Conservation (phyloP, 2,113 vertebrate species). For the Sterrhoptilus dennistouni region DNA sequence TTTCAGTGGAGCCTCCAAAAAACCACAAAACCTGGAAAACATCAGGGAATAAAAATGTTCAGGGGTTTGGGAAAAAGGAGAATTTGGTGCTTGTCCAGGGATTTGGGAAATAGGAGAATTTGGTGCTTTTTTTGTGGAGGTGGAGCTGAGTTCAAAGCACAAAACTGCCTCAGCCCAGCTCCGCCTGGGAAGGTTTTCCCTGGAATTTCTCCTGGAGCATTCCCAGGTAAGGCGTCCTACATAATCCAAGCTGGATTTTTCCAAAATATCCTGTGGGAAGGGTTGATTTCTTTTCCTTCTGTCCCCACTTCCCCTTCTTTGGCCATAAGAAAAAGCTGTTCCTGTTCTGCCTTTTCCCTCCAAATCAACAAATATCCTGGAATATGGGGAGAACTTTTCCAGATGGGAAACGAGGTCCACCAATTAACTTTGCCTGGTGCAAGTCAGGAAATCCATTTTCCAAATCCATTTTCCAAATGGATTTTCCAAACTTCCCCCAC, state of each 20-base stretch:
- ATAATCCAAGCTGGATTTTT: background rate
- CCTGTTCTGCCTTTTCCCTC: background rate
- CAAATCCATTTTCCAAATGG: background rate
- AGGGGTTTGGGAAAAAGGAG: background rate
- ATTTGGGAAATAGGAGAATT: background rate
- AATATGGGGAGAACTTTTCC: background rate
- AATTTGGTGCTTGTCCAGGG: background rate
- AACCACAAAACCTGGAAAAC: background rate
- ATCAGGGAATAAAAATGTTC: fast-evolving
- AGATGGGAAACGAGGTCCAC: background rate
- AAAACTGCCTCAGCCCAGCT: background rate
- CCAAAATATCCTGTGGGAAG: background rate
- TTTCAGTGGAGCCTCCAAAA: background rate
- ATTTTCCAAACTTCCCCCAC: background rate
- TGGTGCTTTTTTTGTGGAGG: background rate
- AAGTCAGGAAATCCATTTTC: background rate
- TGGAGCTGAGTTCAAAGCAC: background rate
- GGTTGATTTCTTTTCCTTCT: background rate
- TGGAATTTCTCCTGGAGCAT: background rate
- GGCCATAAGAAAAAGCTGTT: background rate
- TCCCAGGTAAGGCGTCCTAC: background rate
- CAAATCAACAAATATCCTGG: background rate
- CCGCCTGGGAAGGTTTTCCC: no score
- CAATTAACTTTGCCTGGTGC: background rate
- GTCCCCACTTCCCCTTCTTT: background rate